phyloP scores from a whole-genome alignment of 2,888 invertebrate genomes.

The Allolobophora icterica region DNA sequence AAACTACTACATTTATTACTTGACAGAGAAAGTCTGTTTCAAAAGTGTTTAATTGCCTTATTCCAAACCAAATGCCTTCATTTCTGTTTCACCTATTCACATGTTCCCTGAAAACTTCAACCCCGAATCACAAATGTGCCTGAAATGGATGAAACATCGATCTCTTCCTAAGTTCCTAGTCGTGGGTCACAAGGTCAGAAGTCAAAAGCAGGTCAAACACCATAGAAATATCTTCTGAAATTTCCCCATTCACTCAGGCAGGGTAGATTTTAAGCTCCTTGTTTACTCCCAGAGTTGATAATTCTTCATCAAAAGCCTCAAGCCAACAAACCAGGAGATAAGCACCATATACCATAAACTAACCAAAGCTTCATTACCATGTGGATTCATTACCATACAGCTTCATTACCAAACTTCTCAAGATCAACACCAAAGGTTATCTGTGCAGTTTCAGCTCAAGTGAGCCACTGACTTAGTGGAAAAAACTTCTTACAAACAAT shows the following conservation, averaged over 20 bases:
- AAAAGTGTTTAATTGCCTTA: no score
- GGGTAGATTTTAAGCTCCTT: not conserved
- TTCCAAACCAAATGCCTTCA: not conserved
- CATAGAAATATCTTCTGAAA: not conserved
- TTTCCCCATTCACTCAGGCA: not conserved
- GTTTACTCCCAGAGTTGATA: not conserved
- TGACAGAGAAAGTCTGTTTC: no score
- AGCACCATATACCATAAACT: not conserved
- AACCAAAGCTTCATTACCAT: not conserved
- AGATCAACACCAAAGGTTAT: not conserved
- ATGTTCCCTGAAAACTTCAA: not conserved
- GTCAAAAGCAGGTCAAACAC: conserved; percentile 12
- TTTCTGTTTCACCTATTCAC: no score
- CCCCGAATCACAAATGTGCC: no score
- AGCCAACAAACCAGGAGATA: not conserved
- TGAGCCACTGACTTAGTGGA: not conserved
- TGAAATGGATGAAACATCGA: not conserved
- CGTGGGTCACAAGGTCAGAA: not conserved
- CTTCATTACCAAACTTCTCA: not conserved
- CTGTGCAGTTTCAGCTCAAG: not conserved
- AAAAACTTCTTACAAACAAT: not conserved
- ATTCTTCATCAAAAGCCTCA: not conserved
- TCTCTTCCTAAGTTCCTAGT: not conserved
- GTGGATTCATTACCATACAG: not conserved
- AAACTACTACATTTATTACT: not conserved